Evolutionary conservation across 2,888 invertebrate species (phyloP), one percentile per base, ranked within the genome.

Genomic region (Phyto melanocephala): DNA sequence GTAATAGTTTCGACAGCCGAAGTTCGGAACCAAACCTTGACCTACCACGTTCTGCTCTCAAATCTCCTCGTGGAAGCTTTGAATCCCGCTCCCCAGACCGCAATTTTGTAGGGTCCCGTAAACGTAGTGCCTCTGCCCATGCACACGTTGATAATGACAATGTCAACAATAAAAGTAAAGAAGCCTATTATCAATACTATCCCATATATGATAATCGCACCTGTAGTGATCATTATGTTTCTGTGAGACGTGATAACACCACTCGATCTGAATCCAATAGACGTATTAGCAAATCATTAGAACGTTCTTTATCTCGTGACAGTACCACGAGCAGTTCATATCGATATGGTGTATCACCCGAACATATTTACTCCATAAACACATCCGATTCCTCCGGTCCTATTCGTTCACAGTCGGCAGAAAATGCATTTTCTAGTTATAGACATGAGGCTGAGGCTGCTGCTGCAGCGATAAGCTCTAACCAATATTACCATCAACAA

Each of bases 121-220:
- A 90, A 81, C 88, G 91, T 6, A 91, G 91, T 85, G 88, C 89
- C 85, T 91, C 91, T 8, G 91, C 91, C 1, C 91, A 91, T 28
- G 90, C 90, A 22, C 91, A 90, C 77, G 89, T 91, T 28, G 91
- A 91, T 45, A 89, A 88, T 10, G 86, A 83, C 6, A 85, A 85
- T 4, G 52, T 83, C 22, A 71, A 72, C 22, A 62, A 42, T 7
- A 82, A 65, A 40, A 56, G 71, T 1, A 80, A 80, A 20, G 91
- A 91, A 76, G 88, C 90, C 54, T 90, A 87, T 78, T 89, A 91
- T 84, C 90, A 91, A 37, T 91, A 91, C 60, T 91, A 91, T 86
- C 91, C 91, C 37, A 89, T 90, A 54, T 90, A 90, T 58, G 90
- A 90, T 84, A 90, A 90, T 86, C 90, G 90, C 85, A 90, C 90